Evolutionary conservation across 1,140 invertebrate species (phyloP).

Genomic region (Magallana gigas): DNA sequence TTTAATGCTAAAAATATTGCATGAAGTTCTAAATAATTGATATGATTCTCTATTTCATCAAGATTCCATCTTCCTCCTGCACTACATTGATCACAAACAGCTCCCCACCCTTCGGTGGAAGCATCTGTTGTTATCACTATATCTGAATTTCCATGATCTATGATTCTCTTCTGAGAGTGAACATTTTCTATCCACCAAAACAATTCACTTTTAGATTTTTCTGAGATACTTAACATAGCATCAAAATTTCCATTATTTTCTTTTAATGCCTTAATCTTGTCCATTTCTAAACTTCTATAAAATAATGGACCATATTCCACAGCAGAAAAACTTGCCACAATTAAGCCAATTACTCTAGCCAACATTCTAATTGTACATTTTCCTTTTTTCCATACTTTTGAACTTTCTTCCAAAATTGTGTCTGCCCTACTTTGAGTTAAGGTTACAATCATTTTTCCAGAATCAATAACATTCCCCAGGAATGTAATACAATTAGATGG

Average conservation of each 20-base stretch:
- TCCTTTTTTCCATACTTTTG: background rate
- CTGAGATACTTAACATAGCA: background rate
- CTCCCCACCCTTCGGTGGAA: conserved; percentile 37
- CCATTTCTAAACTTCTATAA: conserved; percentile 25
- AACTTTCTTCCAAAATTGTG: background rate
- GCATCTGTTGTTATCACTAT: conserved; percentile 17
- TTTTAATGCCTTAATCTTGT: conserved; percentile 33
- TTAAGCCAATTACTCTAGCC: conserved; percentile 27
- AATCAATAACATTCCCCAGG: conserved; percentile 35
- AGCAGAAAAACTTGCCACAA: conserved; percentile 37
- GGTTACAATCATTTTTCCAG: conserved; percentile 18
- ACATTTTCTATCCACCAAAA: conserved; percentile 28
- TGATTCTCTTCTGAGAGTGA: background rate
- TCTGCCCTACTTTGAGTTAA: background rate
- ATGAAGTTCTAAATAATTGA: conserved; percentile 58
- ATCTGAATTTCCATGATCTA: background rate
- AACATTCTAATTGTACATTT: conserved; percentile 14
- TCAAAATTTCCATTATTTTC: conserved; percentile 19
- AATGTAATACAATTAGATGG: conserved; percentile 24
- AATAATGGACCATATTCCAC: conserved; percentile 34
- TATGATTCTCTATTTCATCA: conserved; percentile 39
- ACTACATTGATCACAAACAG: background rate
- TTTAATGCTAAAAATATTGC: conserved; percentile 42
- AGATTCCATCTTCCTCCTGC: conserved; percentile 43
- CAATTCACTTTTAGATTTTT: background rate